A percentile compares a stretch with the other conserved stretches of the same genome.
These are phyloP conservation scores for Lampropteryx suffumata DNA, from an alignment of 2,888 invertebrate genomes.

Conservation along the genomic window DNA sequence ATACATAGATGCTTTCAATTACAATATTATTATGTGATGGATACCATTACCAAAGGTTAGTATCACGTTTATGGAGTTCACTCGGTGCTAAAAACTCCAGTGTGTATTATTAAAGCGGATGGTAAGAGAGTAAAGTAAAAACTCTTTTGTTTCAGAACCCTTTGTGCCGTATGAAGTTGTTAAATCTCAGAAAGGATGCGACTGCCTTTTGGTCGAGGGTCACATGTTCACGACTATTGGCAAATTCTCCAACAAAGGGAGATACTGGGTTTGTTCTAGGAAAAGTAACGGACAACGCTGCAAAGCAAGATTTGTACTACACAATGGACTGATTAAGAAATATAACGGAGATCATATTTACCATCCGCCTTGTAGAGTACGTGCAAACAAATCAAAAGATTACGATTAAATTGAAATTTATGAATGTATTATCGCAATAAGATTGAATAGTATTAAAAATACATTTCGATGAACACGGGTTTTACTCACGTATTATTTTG, in stretches of 20 bases:
- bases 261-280: constrained; percentile 24
- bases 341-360: constrained; percentile 21
- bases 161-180: constrained; percentile 20
- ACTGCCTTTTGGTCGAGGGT: constrained; percentile 19
- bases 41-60: too few species aligned
- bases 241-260: constrained; percentile 9
- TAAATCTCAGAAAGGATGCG: constrained; percentile 24
- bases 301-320: constrained; percentile 21
- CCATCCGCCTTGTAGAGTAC: constrained; percentile 8
- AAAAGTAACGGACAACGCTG: constrained; percentile 16
- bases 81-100: too few species aligned
- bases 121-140: neutral
- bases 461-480: too few species aligned
- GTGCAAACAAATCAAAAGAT: constrained; percentile 5
- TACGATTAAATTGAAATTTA: neutral
- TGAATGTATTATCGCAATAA: too few species aligned
- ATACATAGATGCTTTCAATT: too few species aligned
- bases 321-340: constrained; percentile 19
- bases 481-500: too few species aligned
- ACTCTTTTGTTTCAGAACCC: constrained; percentile 13
- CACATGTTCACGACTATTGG: constrained; percentile 18
- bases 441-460: too few species aligned
- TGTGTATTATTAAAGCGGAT: too few species aligned
- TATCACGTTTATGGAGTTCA: too few species aligned
- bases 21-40: too few species aligned